Evolutionary conservation across 2,797 vertebrate species (phyloP), one percentile per base, ranked within the genome.

Genomic region (Enteromius trimaculatus): DNA sequence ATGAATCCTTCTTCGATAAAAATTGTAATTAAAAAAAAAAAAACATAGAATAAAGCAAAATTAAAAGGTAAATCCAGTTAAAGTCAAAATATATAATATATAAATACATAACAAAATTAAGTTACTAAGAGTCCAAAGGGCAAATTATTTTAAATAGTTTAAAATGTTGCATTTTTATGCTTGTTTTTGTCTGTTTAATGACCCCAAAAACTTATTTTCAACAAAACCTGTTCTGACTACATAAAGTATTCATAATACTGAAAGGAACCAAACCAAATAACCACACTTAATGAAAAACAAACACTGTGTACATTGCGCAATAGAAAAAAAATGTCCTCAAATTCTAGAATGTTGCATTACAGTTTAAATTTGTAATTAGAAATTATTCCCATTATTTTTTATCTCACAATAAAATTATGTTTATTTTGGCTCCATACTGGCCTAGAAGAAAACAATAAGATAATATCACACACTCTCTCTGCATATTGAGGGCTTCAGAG

Each of bases 381-480:
- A 81, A 74, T 39, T 13, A 19, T 77, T 26, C 14, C 4, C 37
- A 1, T 62, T 3, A 34, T 17, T 39, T 11, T 81, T 62, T 13
- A 8, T 31, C 68, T 62, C 37, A 11, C 1, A 60, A 29, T 44
- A 16, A 51, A 82, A 26, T 75, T 1, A n/a, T 66, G 80, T 82
- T 82, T 82, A 68, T 68, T 68, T 26, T 68, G 62, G 47, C 62
- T 55, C 10, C 42, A 55, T 64, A 37, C 58, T 23, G 44, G 23
- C 39, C 72, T 69, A 34, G 11, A 55, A 55, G 64, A 70, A 60
- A 53, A 62, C 39, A 82, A 76, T 34, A 23, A 49, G 37, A 70
- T 74, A 44, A 16, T 23, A 58, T 13, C 80, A n/a, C 72, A 47
- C 6, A 64, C 70, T 39, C 64, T 66, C 64, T 42, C 23, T 26